A percentile compares a stretch with the other conserved stretches of the same genome.
Conservation (phyloP, 2,113 vertebrate genomes). For the Brachirus orientalis region DNA sequence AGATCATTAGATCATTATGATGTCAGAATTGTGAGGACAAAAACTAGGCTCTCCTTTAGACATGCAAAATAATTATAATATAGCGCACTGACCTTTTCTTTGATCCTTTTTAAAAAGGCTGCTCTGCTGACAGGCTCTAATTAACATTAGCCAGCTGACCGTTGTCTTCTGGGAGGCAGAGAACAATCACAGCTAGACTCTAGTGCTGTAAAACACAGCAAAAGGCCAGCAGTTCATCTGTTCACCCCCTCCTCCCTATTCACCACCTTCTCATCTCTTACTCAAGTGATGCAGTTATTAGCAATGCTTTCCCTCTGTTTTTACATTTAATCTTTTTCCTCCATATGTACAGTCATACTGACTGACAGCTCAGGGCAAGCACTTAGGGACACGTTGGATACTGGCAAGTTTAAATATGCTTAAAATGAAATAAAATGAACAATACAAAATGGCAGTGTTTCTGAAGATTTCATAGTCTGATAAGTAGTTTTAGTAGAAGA, state of each 20-base stretch:
- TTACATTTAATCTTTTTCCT: slow-evolving; percentile 28
- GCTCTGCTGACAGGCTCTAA: slow-evolving; percentile 76
- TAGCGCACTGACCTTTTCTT: slow-evolving; percentile 73
- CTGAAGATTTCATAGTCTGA: no score
- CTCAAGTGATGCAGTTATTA: slow-evolving; percentile 37
- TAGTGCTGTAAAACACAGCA: slow-evolving; percentile 74
- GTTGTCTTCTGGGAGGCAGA: slow-evolving; percentile 68
- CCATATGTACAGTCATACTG: slow-evolving; percentile 5
- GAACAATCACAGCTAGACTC: slow-evolving; percentile 64
- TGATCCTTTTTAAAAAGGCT: slow-evolving; percentile 70
- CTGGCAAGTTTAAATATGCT: no score
- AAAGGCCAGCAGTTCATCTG: slow-evolving; percentile 77
- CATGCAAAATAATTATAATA: slow-evolving; percentile 76
- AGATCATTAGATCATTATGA: slow-evolving; percentile 42
- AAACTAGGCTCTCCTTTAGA: slow-evolving; percentile 44
- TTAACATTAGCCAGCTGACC: slow-evolving; percentile 80
- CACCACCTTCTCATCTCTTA: slow-evolving; percentile 16
- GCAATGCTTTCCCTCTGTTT: slow-evolving; percentile 28
- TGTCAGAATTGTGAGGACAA: slow-evolving; percentile 46
- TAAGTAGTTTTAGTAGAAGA: no score
- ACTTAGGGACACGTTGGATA: no score
- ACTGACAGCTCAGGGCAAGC: background rate
- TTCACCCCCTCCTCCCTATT: slow-evolving; percentile 14
- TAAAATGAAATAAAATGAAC: no score
- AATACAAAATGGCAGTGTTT: no score